These are phyloP conservation scores for Ecliptopera silaceata DNA, from an alignment of 2,888 invertebrate genomes.

Conservation along the genomic window DNA sequence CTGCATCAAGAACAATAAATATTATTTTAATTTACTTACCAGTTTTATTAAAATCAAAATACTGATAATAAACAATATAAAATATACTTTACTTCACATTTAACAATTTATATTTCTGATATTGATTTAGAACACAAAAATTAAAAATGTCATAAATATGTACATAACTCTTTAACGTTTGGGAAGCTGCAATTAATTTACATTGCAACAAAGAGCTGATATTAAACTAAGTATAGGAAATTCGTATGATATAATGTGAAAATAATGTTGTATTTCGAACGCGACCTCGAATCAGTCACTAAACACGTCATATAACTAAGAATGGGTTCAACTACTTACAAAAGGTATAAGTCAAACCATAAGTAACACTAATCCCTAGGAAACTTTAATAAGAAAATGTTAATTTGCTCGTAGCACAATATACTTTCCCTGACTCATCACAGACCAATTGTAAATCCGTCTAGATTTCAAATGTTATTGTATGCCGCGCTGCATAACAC, in stretches of 20 bases:
- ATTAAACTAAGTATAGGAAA: constrained; percentile 44
- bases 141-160: constrained; percentile 56
- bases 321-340: constrained; percentile 79
- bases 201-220: constrained; percentile 45
- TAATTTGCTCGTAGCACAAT: constrained; percentile 81
- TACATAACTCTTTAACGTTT: constrained; percentile 59
- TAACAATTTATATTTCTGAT: constrained; percentile 70
- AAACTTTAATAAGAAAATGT: constrained; percentile 78
- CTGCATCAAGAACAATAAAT: constrained; percentile 22
- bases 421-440: constrained; percentile 76
- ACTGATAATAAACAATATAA: constrained; percentile 54
- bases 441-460: constrained; percentile 75
- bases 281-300: constrained; percentile 71
- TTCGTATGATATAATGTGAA: constrained; percentile 57
- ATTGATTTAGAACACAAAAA: constrained; percentile 66
- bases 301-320: constrained; percentile 77
- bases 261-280: constrained; percentile 55
- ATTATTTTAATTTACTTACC: constrained; percentile 25
- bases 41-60: constrained; percentile 36
- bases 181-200: constrained; percentile 49
- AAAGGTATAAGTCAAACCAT: constrained; percentile 78
- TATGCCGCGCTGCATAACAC: constrained; percentile 55
- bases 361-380: constrained; percentile 76
- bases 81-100: constrained; percentile 65
- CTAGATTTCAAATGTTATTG: constrained; percentile 62